Evolutionary conservation across 2,797 vertebrate species (phyloP).

Genomic region (Phrynocephalus vlangalii): DNA sequence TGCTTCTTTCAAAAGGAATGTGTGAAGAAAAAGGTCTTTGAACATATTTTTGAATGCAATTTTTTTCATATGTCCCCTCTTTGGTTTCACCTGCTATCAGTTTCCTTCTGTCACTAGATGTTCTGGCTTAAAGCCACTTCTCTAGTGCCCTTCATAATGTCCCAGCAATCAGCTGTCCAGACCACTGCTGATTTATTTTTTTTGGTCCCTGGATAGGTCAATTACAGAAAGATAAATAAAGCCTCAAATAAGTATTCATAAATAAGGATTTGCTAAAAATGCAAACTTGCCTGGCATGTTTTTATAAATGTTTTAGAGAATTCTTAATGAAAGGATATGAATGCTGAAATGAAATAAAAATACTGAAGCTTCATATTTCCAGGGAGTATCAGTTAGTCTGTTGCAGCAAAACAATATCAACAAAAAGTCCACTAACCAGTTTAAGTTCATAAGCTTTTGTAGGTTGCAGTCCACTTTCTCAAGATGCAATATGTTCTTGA

Average conservation of each 20-base stretch:
- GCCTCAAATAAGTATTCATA: background rate
- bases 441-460: background rate
- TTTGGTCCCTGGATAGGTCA: background rate
- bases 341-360: background rate
- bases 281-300: background rate
- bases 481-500: background rate
- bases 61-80: constrained; percentile 12
- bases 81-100: background rate
- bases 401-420: background rate
- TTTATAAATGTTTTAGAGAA: background rate
- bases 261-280: background rate
- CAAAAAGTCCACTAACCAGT: background rate
- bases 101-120: constrained; percentile 6
- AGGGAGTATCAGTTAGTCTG: background rate
- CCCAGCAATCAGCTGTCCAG: background rate
- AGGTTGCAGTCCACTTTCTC: background rate
- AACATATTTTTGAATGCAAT: background rate
- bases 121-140: constrained; percentile 14
- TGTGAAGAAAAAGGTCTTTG: no score
- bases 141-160: background rate
- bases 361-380: background rate
- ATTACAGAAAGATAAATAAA: background rate
- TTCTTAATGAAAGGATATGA: background rate
- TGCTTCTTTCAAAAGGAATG: no score
- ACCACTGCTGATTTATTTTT: background rate